Base-by-base conservation (phyloP, 2,797 vertebrate genomes). In the Malurus leucopterus region DNA sequence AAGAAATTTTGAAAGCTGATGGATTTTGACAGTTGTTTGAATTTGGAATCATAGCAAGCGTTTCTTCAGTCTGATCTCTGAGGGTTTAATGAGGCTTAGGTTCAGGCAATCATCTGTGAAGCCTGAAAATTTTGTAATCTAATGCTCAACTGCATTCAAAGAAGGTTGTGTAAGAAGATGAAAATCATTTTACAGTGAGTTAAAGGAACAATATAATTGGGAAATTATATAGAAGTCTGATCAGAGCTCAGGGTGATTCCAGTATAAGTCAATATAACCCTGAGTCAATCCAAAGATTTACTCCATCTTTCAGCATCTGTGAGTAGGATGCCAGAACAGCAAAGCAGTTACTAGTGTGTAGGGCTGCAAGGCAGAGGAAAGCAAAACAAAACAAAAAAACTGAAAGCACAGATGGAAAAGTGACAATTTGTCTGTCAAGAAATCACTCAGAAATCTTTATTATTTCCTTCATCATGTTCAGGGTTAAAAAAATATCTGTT, bases 51-150 rank as follows among this genome's bases (percentile, higher is more conserved):
- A 57, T 2, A 65, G 15, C 22, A 71, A 78, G 18, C 36, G 22
- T 87, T 94, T 88, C 67, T 84, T 91, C 70, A 89, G 12, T 75
- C 24, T 76, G 58, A 47, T 83, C 62, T 94, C 79, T 2, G 5
- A 77, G 73, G 21, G 2, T 83, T 74, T 83, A 70, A 55, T 57
- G 46, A 68, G 80, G 63, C 43, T 85, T 61, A 36, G 54, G 63
- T 74, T 83, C 30, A 81, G 47, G 40, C 50, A 71, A 61, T 77
- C 47, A 44, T 75, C 74, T 41, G 23, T 58, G 74, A 86, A 78
- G 58, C 44, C 67, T 69, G 47, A 44, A 75, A 78, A 72, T 78
- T 38, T 86, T 81, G 83, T 74, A 77, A 80, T 65, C 34, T 68
- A 50, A 49, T 62, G 32, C 62, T 85, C 32, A 79, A 14, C 18